Evolutionary conservation across 2,888 invertebrate species (phyloP), one percentile per base, ranked within the genome.

Genomic region (Anagyrus pseudococci): DNA sequence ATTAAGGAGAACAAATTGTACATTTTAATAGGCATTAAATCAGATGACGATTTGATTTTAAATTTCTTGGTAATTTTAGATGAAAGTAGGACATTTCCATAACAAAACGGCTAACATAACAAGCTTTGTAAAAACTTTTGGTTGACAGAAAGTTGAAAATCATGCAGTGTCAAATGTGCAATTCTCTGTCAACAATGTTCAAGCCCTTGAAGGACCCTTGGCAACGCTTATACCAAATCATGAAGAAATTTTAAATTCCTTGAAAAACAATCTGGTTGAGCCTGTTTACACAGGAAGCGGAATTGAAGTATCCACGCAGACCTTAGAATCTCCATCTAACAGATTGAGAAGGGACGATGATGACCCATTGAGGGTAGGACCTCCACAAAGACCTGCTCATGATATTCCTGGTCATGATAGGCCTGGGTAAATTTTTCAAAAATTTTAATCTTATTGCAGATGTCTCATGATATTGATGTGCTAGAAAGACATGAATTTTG

Each of bases 211-310:
- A 59, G 92, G 92, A 1, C 71, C 83, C 2, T 82, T 93, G 65
- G 84, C 85, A 41, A 83, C 84, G 54, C 78, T 90, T 77, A 83
- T 93, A 54, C 91, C 92, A 2, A 84, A 81, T n/a, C 83, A 88
- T 71, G 84, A 85, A 60, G 84, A 85, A 23, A 77, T 91, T 2
- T 83, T 89, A 67, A 85, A 86, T 62, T 84, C 84, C 55, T 82
- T 90, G 48, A 86, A 86, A 72, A 85, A 84, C 56, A 88, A 91
- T 68, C 81, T 93, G 0, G 83, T 92, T 53, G 87, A 88, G n/a
- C 86, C 87, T 48, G 84, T 89, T n/a, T 65, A 70, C 40, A 82
- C 83, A 0, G 79, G 80, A 2, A 69, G 47, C 13, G 81, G 77
- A 17, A 70, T 81, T 8, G 84, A 83, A 23, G 76, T 70, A 22